Evolutionary conservation across 2,888 invertebrate genomes (phyloP), one percentile per base, ranked within the genome.

Genomic region (Hemithea aestivaria): DNA sequence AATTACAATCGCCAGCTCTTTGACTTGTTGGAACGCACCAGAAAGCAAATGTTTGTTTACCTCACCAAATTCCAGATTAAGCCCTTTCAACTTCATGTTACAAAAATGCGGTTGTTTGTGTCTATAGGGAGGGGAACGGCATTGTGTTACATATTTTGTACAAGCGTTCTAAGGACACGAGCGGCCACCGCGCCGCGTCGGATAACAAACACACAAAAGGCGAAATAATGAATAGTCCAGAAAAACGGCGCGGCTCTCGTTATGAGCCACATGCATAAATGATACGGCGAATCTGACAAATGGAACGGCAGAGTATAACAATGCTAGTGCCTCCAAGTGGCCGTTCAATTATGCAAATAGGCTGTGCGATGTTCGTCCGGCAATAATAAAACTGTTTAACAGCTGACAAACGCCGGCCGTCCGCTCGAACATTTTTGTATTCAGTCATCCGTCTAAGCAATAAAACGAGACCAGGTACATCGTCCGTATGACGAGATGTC

Each of bases 311-410:
- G 73, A 84, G 74, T 81, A 82, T 87, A 87, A 87, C 87, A 87
- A 87, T 81, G 85, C 73, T 79, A 79, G 82, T 79, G 77, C 70
- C 71, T 82, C 78, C 75, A 82, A 85, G 84, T 85, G 82, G 76
- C 76, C 81, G 81, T 87, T 87, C 87, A 87, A 88, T 88, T 88
- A 88, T 88, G 88, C 85, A 88, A 88, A 88, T 87, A 79, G 79
- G 71, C 77, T 72, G 73, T 53, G 66, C 79, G 66, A 77, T 78
- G 79, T 75, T 73, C 75, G 77, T 76, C 80, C 77, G 63, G 75
- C 78, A 78, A 84, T 84, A 85, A 85, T 81, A 82, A 80, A 85
- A 85, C 83, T 84, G 81, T 84, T 84, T 81, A 85, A 83, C 84
- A 85, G 82, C 82, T 84, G 81, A 81, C 82, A 73, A 79, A 74